These are phyloP conservation scores for Microcebus murinus DNA, from an alignment of 2,113 vertebrate species.

Conservation along the genomic window DNA sequence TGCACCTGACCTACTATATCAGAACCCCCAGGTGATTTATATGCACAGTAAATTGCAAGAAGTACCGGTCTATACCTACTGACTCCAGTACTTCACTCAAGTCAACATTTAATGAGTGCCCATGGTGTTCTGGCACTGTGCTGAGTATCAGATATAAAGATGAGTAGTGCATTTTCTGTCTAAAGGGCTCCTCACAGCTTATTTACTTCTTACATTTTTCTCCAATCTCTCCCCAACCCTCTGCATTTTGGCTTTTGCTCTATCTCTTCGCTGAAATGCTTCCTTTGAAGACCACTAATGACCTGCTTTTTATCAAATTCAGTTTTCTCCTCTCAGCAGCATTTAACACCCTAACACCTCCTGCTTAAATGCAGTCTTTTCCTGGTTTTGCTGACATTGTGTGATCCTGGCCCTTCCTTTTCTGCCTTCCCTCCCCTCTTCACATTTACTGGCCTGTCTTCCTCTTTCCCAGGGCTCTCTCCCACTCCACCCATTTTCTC, in stretches of 20 bases:
- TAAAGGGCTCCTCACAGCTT: conserved; percentile 61
- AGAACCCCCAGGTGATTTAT: conserved; percentile 47
- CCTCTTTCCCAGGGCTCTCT: background rate
- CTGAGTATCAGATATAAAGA: conserved; percentile 59
- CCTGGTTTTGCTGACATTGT: conserved; percentile 52
- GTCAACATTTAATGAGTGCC: conserved; percentile 72
- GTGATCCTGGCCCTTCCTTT: conserved; percentile 3
- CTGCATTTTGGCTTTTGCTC: conserved; percentile 56
- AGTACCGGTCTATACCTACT: conserved; percentile 21
- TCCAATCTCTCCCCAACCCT: background rate
- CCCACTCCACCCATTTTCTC: background rate
- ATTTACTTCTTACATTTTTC: conserved; percentile 69
- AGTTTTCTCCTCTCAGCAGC: conserved; percentile 63
- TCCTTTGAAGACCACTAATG: conserved; percentile 73
- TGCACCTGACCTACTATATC: background rate
- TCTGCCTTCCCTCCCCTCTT: background rate
- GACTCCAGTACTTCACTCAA: conserved; percentile 52
- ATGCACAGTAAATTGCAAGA: conserved; percentile 27
- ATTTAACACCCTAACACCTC: conserved; percentile 52
- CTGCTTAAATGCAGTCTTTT: conserved; percentile 50
- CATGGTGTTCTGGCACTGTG: conserved; percentile 57
- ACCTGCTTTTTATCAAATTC: conserved; percentile 72
- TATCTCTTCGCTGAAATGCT: conserved; percentile 53
- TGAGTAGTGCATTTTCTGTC: conserved; percentile 67
- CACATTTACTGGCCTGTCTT: background rate